These are phyloP conservation scores for Gadus chalcogrammus DNA, from an alignment of 2,113 vertebrate species.

Conservation along the genomic window DNA sequence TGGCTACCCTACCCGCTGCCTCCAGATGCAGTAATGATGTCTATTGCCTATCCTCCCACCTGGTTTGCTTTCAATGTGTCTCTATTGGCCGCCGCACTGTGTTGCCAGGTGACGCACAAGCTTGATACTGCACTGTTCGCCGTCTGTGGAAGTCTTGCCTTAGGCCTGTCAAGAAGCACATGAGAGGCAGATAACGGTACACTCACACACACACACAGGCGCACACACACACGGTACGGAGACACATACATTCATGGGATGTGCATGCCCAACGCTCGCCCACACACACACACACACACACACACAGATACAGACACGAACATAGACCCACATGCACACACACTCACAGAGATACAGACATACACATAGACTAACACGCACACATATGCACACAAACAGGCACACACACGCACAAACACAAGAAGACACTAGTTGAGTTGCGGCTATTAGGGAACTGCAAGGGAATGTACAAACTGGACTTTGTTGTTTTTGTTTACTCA, in stretches of 20 bases:
- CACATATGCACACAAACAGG: neutral
- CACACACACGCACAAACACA: neutral
- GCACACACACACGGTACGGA: neutral
- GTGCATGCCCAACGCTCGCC: neutral
- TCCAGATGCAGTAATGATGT: slow-evolving; percentile 25
- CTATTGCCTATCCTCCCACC: slow-evolving; percentile 8
- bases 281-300: slow-evolving; percentile 1
- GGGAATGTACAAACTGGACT: neutral
- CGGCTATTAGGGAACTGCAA: neutral
- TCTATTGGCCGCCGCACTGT: neutral
- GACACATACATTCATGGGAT: neutral
- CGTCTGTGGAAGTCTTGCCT: too few species aligned
- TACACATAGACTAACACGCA: slow-evolving; percentile 11
- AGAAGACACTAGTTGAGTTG: too few species aligned
- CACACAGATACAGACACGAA: too few species aligned
- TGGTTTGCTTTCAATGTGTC: neutral
- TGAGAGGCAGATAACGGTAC: too few species aligned
- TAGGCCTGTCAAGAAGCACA: too few species aligned
- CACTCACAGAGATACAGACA: neutral
- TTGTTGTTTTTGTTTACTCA: too few species aligned
- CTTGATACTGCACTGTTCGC: neutral
- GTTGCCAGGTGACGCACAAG: neutral
- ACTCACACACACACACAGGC: too few species aligned
- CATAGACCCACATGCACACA: too few species aligned
- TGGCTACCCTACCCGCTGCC: slow-evolving; percentile 1